Base-by-base conservation (phyloP, 2,113 vertebrate species). In the Lagenorhynchus albirostris region DNA sequence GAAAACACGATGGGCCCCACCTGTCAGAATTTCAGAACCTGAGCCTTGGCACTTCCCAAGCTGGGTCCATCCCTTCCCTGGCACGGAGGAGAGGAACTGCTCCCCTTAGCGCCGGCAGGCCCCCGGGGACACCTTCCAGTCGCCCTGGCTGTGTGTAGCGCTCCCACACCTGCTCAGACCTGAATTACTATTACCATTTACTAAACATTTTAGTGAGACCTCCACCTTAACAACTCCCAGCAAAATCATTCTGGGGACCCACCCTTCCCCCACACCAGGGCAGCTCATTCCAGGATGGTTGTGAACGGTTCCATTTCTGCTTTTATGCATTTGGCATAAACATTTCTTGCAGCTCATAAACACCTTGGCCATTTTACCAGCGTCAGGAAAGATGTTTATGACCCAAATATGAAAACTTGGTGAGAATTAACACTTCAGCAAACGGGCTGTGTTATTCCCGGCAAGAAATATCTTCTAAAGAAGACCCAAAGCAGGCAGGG, bases 291-390 rank as follows among this genome's bases (percentile, higher is more conserved):
- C 91, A n/a, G 62, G 0, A 0, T 62, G 8, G 91, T 63, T 4
- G 0, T 3, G 41, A 94, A 33, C 73, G 2, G 68, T 70, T 95
- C 50, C 97, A 67, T 96, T 95, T 93, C 97, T 85, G 97, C 4
- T 38, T 95, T 74, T 84, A 62, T 89, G 60, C 94, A 1, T 96
- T 96, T 50, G 96, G 96, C n/a, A 83, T 96, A 83, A 98, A 97
- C 94, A n/a, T 97, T 98, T 98, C 98, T 98, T 94, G 97, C 73
- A 89, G 96, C 97, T 90, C 97, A 96, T 98, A 98, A 99, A 98
- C 98, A 98, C 98, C 98, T 98, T 36, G 82, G 96, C 62, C 97
- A 53, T 98, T 97, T 96, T 97, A 96, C 98, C 98, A 98, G 96
- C 31, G 97, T 96, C 33, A 5, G 58, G 86, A 98, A 98, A 97